Conservation (phyloP, 2,888 invertebrate species). For the Cerceris ruficornis region DNA sequence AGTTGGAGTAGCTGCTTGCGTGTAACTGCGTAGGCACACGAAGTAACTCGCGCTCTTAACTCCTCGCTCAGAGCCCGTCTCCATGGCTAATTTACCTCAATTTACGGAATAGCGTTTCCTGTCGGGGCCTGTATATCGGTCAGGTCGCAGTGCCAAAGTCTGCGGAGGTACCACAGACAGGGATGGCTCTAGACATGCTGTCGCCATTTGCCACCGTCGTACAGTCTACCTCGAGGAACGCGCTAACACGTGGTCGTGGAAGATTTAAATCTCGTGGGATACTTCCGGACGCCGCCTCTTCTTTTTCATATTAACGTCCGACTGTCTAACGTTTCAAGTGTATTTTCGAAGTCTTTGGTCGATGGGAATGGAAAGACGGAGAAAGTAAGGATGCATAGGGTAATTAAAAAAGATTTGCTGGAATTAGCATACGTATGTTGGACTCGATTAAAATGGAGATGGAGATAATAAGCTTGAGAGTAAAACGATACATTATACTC, state of each 20-base stretch:
- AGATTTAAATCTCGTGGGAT: neutral
- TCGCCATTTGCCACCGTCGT: constrained; percentile 56
- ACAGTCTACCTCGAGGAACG: constrained; percentile 26
- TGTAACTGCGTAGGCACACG: constrained; percentile 74
- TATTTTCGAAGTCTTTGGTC: too few species aligned
- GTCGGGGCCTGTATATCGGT: constrained; percentile 70
- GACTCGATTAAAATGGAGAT: too few species aligned
- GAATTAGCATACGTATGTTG: too few species aligned
- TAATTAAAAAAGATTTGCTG: too few species aligned
- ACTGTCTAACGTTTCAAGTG: neutral
- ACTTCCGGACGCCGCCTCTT: neutral
- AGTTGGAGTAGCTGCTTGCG: constrained; percentile 43
- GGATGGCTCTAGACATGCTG: constrained; percentile 61
- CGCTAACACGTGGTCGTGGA: constrained; percentile 39
- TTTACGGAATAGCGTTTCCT: constrained; percentile 79
- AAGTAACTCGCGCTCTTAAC: constrained; percentile 65
- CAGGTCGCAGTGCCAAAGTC: constrained; percentile 65
- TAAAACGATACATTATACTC: too few species aligned
- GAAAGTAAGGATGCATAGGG: too few species aligned
- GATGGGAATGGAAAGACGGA: too few species aligned
- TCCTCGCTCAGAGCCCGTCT: constrained; percentile 60
- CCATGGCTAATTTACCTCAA: constrained; percentile 76
- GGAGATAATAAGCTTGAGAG: too few species aligned
- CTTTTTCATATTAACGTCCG: neutral
- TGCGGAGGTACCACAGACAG: constrained; percentile 43